Conservation (phyloP, 2,113 vertebrate species). For the Plotosus lineatus region DNA sequence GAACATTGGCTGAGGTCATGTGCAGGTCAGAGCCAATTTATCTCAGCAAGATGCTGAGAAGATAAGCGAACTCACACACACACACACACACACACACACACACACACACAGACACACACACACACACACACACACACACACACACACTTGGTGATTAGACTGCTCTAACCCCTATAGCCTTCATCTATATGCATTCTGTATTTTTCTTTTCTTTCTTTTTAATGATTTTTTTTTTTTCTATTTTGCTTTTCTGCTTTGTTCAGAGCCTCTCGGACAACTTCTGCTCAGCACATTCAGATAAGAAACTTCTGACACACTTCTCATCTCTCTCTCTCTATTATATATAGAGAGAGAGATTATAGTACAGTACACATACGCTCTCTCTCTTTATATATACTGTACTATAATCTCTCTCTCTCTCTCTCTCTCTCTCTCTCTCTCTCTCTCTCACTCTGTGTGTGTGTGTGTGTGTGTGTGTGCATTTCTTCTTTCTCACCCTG, state of each 20-base stretch:
- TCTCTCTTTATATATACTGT: too few relatives aligned
- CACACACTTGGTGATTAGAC: constrained; percentile 22
- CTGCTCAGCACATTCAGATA: constrained; percentile 24
- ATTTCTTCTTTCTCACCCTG: neutral
- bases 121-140: constrained; percentile 21
- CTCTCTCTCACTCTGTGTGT: neutral
- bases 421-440: constrained; percentile 3
- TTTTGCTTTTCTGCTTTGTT: constrained; percentile 37
- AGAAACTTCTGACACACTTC: constrained; percentile 16
- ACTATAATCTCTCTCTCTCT: neutral
- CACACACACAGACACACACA: constrained; percentile 11
- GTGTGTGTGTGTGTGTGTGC: constrained; percentile 18
- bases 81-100: constrained; percentile 3
- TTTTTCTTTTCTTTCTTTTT: constrained; percentile 40
- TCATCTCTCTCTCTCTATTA: constrained; percentile 5
- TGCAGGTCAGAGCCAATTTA: constrained; percentile 76
- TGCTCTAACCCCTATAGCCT: constrained; percentile 44
- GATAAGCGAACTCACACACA: constrained; percentile 37
- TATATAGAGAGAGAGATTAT: too few relatives aligned
- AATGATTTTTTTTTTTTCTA: constrained; percentile 51
- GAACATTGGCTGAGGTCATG: constrained; percentile 74
- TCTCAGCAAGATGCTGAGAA: constrained; percentile 63
- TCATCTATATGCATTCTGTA: constrained; percentile 67
- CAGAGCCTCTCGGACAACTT: constrained; percentile 36
- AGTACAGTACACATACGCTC: too few relatives aligned